These are phyloP conservation scores for Orthosia gracilis DNA, from an alignment of 2,888 invertebrate species.

Conservation along the genomic window DNA sequence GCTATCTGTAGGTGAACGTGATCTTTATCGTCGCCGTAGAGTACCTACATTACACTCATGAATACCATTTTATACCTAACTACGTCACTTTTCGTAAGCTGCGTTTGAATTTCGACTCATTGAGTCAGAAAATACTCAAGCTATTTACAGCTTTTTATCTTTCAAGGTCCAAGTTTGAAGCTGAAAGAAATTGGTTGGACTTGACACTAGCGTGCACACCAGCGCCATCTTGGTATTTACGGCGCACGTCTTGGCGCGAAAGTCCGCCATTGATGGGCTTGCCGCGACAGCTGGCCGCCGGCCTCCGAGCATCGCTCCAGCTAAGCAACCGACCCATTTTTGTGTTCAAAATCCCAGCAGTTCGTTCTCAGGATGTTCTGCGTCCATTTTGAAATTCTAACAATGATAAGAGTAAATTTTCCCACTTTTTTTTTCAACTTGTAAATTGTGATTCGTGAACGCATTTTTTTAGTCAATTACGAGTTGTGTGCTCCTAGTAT, in stretches of 20 bases:
- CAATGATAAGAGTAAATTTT: slow-evolving; percentile 42
- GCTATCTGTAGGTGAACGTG: no score
- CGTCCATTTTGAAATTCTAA: slow-evolving; percentile 63
- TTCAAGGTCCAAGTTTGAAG: slow-evolving; percentile 70
- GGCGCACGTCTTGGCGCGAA: slow-evolving; percentile 86
- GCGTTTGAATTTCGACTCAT: neutral
- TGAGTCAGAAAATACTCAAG: neutral
- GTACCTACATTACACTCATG: neutral
- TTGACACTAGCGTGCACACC: slow-evolving; percentile 78
- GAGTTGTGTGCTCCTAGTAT: slow-evolving; percentile 30
- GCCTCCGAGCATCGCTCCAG: slow-evolving; percentile 78
- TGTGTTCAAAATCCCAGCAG: slow-evolving; percentile 76
- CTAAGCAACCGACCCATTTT: slow-evolving; percentile 78
- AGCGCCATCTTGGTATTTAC: slow-evolving; percentile 84
- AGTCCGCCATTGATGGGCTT: slow-evolving; percentile 75
- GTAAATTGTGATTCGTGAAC: slow-evolving; percentile 21
- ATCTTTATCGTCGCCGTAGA: neutral
- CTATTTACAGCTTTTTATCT: neutral
- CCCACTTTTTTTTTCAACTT: slow-evolving; percentile 31
- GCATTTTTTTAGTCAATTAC: slow-evolving; percentile 47
- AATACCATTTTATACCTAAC: neutral
- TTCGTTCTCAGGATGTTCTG: slow-evolving; percentile 67
- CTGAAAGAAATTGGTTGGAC: slow-evolving; percentile 77
- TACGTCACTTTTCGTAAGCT: neutral
- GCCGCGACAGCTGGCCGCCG: slow-evolving; percentile 77